A percentile compares a stretch with the other conserved stretches of the same genome.
phyloP scores from a whole-genome alignment of 2,113 vertebrate genomes.

The Plecturocebus donacophilus region DNA sequence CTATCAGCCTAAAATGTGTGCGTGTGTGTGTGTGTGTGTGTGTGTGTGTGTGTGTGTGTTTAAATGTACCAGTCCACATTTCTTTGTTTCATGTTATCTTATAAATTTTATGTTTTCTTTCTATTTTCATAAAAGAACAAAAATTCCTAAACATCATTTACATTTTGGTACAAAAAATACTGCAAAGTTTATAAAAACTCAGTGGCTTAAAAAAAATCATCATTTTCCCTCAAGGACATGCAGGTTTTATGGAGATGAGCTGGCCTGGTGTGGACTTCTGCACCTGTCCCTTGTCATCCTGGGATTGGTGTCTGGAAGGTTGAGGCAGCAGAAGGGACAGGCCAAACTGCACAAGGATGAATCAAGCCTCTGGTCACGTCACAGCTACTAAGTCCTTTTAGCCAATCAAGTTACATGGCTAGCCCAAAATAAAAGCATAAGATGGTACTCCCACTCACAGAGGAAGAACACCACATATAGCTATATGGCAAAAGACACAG shows the following conservation, averaged over 20 bases:
- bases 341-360: not conserved
- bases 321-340: not conserved
- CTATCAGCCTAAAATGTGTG: not conserved
- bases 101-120: not conserved
- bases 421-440: not conserved
- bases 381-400: not conserved
- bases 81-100: not conserved
- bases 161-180: not conserved
- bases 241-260: not conserved
- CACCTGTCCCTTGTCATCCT: not conserved
- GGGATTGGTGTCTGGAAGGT: not conserved
- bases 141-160: not conserved
- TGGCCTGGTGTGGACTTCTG: rapidly evolving
- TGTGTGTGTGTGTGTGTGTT: not conserved
- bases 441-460: rapidly evolving
- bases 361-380: not conserved
- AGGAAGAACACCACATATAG: not conserved
- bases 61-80: not conserved
- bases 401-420: not conserved
- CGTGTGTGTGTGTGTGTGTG: not conserved
- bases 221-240: not conserved
- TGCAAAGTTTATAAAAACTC: not conserved
- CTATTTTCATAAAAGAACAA: not conserved
- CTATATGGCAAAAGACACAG: rapidly evolving
- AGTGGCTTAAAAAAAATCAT: not conserved